phyloP scores from a whole-genome alignment of 2,888 invertebrate species.

The Plebejus melissa region DNA sequence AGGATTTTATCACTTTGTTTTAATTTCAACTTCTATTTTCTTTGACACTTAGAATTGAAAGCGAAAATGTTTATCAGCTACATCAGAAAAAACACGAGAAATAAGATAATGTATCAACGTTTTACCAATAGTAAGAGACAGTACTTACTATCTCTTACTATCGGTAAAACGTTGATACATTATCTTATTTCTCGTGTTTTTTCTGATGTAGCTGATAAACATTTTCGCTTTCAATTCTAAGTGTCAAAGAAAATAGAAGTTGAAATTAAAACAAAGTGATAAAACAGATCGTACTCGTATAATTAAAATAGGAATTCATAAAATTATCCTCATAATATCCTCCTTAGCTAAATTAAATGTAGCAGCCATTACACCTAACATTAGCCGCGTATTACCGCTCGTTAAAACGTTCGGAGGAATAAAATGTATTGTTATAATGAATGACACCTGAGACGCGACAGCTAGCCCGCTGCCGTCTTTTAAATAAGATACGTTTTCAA shows the following conservation, averaged over 20 bases:
- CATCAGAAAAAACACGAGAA: neutral
- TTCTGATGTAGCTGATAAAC: neutral
- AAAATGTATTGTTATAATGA: conserved; percentile 18
- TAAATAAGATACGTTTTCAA: neutral
- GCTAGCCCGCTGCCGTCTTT: neutral
- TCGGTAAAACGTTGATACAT: neutral
- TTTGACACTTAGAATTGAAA: neutral
- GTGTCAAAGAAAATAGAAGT: neutral
- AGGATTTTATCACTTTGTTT: neutral
- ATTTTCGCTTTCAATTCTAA: neutral
- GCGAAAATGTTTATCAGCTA: neutral
- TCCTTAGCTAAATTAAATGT: conserved; percentile 1
- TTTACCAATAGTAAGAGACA: neutral
- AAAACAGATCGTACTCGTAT: neutral
- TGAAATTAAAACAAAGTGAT: neutral
- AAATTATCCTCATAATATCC: neutral
- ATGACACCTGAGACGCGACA: conserved; percentile 9
- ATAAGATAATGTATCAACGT: neutral
- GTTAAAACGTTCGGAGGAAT: neutral
- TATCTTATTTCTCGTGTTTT: neutral
- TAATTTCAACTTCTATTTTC: neutral
- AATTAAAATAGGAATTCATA: neutral
- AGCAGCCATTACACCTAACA: neutral
- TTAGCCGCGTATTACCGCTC: conserved; percentile 1
- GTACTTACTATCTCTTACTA: neutral